Base-by-base conservation (phyloP, 2,113 vertebrate species). In the Seriola dumerili region DNA sequence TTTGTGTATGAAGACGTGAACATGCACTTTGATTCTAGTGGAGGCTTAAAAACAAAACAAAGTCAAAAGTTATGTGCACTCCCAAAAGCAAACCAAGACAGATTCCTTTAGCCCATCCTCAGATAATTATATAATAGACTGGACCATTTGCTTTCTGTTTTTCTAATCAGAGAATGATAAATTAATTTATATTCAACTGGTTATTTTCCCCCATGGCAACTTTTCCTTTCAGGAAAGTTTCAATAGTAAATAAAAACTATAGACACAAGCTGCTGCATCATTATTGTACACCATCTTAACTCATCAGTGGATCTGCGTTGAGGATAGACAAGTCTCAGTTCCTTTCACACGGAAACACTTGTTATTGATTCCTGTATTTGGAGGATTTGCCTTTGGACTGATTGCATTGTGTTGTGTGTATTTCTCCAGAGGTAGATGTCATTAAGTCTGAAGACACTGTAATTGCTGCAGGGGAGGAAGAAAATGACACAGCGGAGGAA, bases 371-470 rank as follows among this genome's bases (percentile, higher is more conserved):
- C 61, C 34, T 66, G 1, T 59, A 42, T 72, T 72, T 63, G 48
- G 23, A 70, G 69, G 48, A 36, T 85, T 72, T 84, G 44, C 48
- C 34, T 19, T 64, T 54, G 62, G 23, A 55, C 36, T 87, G 58
- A 90, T 78, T 86, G 72, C 25, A 16, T 74, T 79, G 52, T 88
- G 66, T 83, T 86, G 16, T 88, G 57, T 88, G 79, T 6, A 14
- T 90, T 77, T 81, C 76, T 87, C 78, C 80, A 94, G 91, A 84
- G 76, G 62, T 63, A 63, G 78, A 89, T 67, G 80, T 80, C 54
- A 74, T 83, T 76, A 58, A 75, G 78, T 76, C 82, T 81, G 87
- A 80, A 74, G 85, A 83, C 13, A 16, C 54, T 62, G 54, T 55
- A 50, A 78, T 63, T 44, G 76, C 38, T 68, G 78, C 36, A 42